Evolutionary conservation across 2,888 invertebrate species (phyloP), one percentile per base, ranked within the genome.

Genomic region (Bruchidius siliquastri): DNA sequence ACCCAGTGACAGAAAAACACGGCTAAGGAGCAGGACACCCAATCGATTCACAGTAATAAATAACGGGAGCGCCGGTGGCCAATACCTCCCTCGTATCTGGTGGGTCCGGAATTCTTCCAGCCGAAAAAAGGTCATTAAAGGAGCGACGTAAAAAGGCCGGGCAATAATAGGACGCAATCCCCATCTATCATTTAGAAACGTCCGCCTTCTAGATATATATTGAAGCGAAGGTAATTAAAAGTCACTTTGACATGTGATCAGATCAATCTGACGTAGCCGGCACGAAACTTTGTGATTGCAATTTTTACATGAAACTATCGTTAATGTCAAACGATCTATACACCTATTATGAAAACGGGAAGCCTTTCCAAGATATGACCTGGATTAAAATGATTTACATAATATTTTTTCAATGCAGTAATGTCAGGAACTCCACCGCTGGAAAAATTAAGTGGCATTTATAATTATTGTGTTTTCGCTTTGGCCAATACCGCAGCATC

Each of bases 121-220:
- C 49, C 49, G 49, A 49, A 49, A 49, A 49, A 49, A 49, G 49
- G 49, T 49, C 49, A 49, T 49, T 49, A 49, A 49, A 49, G 49
- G 49, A 49, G 49, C 49, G 49, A 49, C 49, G 49, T 49, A 13
- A 49, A 49, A 49, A 49, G 49, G 49, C 18, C 49, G 18, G 49
- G 10, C 49, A 49, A 49, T 49, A 49, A 49, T 49, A 49, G 49
- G 18, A 49, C 49, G 49, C 72, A 75, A 75, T 74, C 77, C 75
- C 73, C 78, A 79, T 79, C 78, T 78, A 78, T 79, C 79, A 79
- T 78, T 77, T 76, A 75, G 75, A 76, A 74, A 74, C 74, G 75
- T 76, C 76, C 77, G 73, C 76, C 77, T 78, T 76, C 30, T 30
- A 30, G 3, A 49, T 49, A 49, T 49, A 75, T 74, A 79, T 79